A percentile compares a stretch with the other conserved stretches of the same genome.
Evolutionary conservation across 2,888 invertebrate genomes (phyloP).

Genomic region (Deilephila elpenor): DNA sequence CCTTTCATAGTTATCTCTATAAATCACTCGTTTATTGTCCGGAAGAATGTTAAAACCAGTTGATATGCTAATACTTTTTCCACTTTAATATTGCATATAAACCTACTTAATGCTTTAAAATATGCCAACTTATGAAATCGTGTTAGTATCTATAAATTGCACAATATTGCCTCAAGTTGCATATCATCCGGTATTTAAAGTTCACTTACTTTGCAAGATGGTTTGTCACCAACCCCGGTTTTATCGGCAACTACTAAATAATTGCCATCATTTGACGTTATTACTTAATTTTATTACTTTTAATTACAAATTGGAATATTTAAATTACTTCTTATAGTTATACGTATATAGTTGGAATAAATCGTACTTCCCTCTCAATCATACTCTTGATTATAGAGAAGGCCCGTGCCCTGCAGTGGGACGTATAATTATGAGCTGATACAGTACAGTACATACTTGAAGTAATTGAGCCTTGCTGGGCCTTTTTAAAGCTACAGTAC

Average conservation of each 20-base stretch:
- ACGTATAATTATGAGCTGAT: no score
- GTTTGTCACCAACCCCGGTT: neutral
- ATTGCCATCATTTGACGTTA: neutral
- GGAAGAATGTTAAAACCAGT: neutral
- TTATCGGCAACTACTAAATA: neutral
- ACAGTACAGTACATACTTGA: no score
- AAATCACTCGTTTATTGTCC: neutral
- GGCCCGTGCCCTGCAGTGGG: no score
- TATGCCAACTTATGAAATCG: neutral
- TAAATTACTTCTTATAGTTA: no score
- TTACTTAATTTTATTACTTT: no score
- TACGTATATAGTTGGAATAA: no score
- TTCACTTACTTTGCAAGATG: constrained; percentile 14
- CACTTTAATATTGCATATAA: neutral
- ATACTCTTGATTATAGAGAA: no score
- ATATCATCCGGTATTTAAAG: constrained; percentile 18
- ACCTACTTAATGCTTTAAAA: neutral
- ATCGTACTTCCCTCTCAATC: no score
- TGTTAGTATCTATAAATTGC: neutral
- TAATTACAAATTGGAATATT: no score
- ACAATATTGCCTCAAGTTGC: neutral
- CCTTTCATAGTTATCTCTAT: no score
- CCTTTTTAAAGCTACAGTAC: no score
- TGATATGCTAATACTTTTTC: neutral
- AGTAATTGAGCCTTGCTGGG: no score